Conservation (phyloP, 1,140 invertebrate genomes). For the Apocrypta bakeri region DNA sequence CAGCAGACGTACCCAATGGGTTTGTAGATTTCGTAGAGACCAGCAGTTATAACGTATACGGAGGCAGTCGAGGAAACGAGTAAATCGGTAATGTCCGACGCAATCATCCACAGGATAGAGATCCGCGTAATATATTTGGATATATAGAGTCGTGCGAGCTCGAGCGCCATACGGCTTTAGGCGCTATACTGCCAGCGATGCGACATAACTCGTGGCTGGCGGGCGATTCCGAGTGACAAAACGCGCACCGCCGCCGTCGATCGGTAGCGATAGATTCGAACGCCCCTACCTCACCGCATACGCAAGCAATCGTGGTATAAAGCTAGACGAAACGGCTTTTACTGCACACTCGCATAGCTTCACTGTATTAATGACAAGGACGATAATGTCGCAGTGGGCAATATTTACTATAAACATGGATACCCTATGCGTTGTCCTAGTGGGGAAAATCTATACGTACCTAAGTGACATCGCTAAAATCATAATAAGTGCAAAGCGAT, state of each 20-base stretch:
- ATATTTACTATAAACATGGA: not conserved
- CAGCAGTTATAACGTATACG: not conserved
- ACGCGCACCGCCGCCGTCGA: constrained; percentile 44
- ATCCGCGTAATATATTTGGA: constrained; percentile 52
- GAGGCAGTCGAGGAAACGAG: not conserved
- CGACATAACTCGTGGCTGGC: constrained; percentile 46
- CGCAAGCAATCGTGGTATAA: not conserved
- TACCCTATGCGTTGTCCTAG: not conserved
- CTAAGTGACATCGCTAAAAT: no score
- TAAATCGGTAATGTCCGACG: not conserved
- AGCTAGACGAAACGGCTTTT: constrained; percentile 24
- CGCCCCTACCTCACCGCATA: not conserved
- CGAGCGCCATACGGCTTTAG: not conserved
- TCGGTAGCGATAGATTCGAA: constrained; percentile 32
- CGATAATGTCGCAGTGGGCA: not conserved
- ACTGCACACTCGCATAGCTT: not conserved
- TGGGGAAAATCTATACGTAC: no score
- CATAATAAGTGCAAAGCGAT: no score
- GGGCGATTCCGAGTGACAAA: constrained; percentile 48
- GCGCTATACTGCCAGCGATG: constrained; percentile 14
- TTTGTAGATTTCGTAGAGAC: not conserved
- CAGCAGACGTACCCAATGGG: no score
- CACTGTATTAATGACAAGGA: constrained; percentile 12
- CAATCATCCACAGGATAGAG: constrained; percentile 53
- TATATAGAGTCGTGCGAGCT: constrained; percentile 16